Evolutionary conservation across 1,140 invertebrate genomes (phyloP), one percentile per base, ranked within the genome.

Genomic region (Lepidotrigona ventralis): DNA sequence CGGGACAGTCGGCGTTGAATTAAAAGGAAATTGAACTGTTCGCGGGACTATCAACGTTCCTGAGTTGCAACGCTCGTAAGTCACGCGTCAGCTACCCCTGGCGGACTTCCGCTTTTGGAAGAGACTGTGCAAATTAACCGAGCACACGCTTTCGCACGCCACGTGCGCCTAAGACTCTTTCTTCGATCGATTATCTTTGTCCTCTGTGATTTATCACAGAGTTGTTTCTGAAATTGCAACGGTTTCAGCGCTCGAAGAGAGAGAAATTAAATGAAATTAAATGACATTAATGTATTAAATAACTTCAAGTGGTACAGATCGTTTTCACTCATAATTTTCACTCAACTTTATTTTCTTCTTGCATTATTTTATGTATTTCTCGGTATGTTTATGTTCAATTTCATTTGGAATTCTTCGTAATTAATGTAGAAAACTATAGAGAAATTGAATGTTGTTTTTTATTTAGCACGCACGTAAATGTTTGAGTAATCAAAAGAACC

Each of bases 11-110:
- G 33, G 2, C 53, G 81, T 66, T 78, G 56, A 83, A 83, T 83
- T 70, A 83, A 70, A 78, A 83, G 81, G 81, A 83, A 83, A 83
- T 83, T 83, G 81, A 77, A 83, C 75, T 83, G 75, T 78, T 78
- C 54, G 64, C 74, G 54, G n/a, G 21, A 51, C 64, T 77, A 70
- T 82, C 53, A 77, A 77, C 33, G 70, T 82, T 68, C 70, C 53
- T 69, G 81, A 83, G 66, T 83, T 53, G 46, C 19, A 64, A 70
- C 29, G 54, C 74, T 77, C 81, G 66, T 83, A 83, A 83, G 75
- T 83, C 66, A 70, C 54, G 46, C 39, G 39, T 19, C 53, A 23
- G 39, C 23, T 8, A 46, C 19, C 26, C 9, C 19, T 6, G 8
- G 15, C 58, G 17, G n/a, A 17, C 46, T 66, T 54, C 51, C 51